Evolutionary conservation across 2,797 vertebrate genomes (phyloP), one percentile per base, ranked within the genome.

Genomic region (Danio kyathit): DNA sequence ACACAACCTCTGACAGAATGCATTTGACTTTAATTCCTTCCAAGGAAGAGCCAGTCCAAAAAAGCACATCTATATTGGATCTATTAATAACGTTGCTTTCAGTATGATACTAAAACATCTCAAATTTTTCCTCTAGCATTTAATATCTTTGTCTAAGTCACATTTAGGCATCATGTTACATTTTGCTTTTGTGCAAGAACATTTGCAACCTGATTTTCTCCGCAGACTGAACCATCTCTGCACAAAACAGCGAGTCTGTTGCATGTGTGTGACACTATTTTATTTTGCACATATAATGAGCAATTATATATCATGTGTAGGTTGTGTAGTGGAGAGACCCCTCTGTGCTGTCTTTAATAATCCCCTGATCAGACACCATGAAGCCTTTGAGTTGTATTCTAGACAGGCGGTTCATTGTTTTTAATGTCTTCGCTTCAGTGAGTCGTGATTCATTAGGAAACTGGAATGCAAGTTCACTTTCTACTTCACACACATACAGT

Each of bases 401-500:
- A 29, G 52, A 71, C 11, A 49, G 57, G n/a, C 29, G 19, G 64
- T 49, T 60, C 57, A 52, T 81, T 52, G 51, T 80, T 73, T 80
- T 63, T 56, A 66, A 72, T 60, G 13, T 69, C 38, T 74, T 65
- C 14, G 48, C 82, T 83, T 71, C 17, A 75, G 46, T 80, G 71
- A 71, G 60, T 63, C 52, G 48, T 65, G 21, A 75, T 85, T 76
- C 56, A 77, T 79, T 59, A 40, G 60, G 52, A 72, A 73, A 43
- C 64, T 66, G 44, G 66, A 79, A 79, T 79, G 59, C 56, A 40
- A 41, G 59, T 43, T 65, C 13, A 57, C 38, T 41, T 57, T 19
- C 51, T 72, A 21, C 40, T 57, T 54, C 40, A 57, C 52, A 44
- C 70, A 19, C 70, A 72, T 57, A 56, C n/a, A 29, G 29, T 29